Evolutionary conservation across 2,113 vertebrate genomes (phyloP).

Genomic region (Phrynocephalus versicolor): DNA sequence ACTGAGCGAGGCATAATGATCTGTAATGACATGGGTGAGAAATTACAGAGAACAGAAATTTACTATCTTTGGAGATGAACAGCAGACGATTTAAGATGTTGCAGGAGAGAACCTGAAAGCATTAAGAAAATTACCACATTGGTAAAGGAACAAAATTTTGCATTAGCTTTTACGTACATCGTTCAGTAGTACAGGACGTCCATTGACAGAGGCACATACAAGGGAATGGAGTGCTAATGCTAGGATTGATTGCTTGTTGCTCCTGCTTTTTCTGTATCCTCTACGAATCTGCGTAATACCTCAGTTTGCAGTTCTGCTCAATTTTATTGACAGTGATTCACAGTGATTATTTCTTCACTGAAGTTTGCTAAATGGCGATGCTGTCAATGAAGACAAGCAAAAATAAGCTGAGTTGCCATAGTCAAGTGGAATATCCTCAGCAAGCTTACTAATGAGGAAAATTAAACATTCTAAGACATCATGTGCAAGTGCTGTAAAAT

Average conservation of each 20-base stretch:
- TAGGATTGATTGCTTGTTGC: not conserved
- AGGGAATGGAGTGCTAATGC: not conserved
- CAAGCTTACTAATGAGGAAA: not conserved
- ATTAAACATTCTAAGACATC: not conserved
- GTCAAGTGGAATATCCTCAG: not conserved
- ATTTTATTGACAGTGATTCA: not conserved
- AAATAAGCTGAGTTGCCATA: not conserved
- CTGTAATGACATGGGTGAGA: slow-evolving; percentile 38
- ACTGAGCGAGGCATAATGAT: slow-evolving; percentile 19
- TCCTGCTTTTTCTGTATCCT: not conserved
- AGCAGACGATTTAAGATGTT: slow-evolving; percentile 37
- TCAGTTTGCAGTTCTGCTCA: not conserved
- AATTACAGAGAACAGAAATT: slow-evolving; percentile 6
- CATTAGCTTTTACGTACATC: slow-evolving; percentile 13
- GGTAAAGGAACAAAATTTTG: slow-evolving; percentile 19
- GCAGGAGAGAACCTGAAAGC: slow-evolving; percentile 9
- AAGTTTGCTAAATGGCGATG: not conserved
- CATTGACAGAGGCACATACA: not conserved
- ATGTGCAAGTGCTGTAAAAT: not conserved
- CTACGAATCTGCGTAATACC: not conserved
- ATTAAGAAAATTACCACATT: slow-evolving; percentile 26
- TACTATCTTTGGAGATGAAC: slow-evolving; percentile 45
- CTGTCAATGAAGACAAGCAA: not conserved
- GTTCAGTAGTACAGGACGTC: not conserved
- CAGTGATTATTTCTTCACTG: not conserved